Conservation (phyloP, 1,140 invertebrate genomes). For the Hypsibius dujardini region DNA sequence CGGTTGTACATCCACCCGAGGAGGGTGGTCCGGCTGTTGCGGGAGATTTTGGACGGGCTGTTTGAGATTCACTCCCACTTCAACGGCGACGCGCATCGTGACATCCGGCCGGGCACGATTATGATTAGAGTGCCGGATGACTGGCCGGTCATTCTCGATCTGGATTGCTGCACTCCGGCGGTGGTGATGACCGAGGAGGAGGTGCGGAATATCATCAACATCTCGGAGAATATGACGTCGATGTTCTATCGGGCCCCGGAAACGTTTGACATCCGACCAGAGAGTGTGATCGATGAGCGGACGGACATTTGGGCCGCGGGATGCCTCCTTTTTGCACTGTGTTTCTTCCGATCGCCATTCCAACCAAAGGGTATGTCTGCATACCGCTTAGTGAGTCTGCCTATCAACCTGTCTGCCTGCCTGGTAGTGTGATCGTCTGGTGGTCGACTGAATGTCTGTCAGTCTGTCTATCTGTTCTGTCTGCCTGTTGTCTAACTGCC, state of each 20-base stretch:
- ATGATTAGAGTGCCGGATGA: background rate
- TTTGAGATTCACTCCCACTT: constrained; percentile 1
- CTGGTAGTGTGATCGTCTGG: too few relatives aligned
- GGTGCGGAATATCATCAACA: background rate
- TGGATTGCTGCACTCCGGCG: background rate
- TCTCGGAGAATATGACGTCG: background rate
- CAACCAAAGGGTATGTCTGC: background rate
- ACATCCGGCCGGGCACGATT: constrained; percentile 4
- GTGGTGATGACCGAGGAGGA: background rate
- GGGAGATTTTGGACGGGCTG: background rate
- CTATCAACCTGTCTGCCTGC: too few relatives aligned
- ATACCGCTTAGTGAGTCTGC: too few relatives aligned
- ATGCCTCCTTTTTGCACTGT: background rate
- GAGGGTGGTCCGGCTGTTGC: background rate
- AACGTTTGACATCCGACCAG: background rate
- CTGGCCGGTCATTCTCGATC: background rate
- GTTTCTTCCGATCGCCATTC: constrained; percentile 1
- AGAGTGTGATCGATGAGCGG: background rate
- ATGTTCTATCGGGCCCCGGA: background rate
- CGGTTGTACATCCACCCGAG: background rate
- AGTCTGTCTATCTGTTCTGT: too few relatives aligned
- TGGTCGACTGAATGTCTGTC: too few relatives aligned
- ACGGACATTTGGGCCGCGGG: constrained; percentile 4
- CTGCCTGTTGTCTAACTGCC: too few relatives aligned
- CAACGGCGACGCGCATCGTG: background rate